A percentile compares a stretch with the other conserved stretches of the same genome.
Conservation (phyloP, 2,888 invertebrate species). For the Carpatolechia fugitivella region DNA sequence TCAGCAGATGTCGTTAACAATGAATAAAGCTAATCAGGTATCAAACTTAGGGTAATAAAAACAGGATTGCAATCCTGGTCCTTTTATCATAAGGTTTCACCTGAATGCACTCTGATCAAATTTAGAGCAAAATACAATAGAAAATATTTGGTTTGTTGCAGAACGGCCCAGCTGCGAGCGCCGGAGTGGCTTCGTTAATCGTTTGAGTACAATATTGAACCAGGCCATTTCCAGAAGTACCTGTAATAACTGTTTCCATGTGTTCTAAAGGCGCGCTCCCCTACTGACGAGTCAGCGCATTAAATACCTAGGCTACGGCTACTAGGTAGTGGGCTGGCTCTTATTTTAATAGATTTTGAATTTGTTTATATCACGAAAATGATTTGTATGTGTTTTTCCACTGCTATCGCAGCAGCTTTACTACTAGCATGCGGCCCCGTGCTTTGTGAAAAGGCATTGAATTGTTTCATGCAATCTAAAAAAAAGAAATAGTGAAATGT, state of each 20-base stretch:
- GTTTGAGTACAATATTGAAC: conserved; percentile 26
- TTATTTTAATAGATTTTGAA: neutral
- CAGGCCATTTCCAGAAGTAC: conserved; percentile 13
- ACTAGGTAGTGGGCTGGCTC: neutral
- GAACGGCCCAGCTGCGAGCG: conserved; percentile 14
- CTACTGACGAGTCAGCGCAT: conserved; percentile 23
- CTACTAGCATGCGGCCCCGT: conserved; percentile 43
- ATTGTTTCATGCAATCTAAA: conserved; percentile 31
- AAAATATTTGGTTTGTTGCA: conserved; percentile 19
- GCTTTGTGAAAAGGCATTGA: conserved; percentile 39
- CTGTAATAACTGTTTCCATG: conserved; percentile 31
- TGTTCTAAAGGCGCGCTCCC: conserved; percentile 41
- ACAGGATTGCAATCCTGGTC: no score
- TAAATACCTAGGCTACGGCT: neutral
- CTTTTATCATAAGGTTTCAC: no score
- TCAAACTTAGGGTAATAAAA: no score
- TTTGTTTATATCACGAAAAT: conserved; percentile 25
- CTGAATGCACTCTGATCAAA: no score
- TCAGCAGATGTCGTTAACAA: no score
- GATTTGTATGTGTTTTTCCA: conserved; percentile 46
- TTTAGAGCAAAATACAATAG: neutral
- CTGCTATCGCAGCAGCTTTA: conserved; percentile 38
- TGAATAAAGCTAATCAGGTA: no score
- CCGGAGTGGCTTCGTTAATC: conserved; percentile 21
- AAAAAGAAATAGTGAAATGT: conserved; percentile 5